Evolutionary conservation across 2,888 invertebrate species (phyloP).

Genomic region (Fragum sueziense): DNA sequence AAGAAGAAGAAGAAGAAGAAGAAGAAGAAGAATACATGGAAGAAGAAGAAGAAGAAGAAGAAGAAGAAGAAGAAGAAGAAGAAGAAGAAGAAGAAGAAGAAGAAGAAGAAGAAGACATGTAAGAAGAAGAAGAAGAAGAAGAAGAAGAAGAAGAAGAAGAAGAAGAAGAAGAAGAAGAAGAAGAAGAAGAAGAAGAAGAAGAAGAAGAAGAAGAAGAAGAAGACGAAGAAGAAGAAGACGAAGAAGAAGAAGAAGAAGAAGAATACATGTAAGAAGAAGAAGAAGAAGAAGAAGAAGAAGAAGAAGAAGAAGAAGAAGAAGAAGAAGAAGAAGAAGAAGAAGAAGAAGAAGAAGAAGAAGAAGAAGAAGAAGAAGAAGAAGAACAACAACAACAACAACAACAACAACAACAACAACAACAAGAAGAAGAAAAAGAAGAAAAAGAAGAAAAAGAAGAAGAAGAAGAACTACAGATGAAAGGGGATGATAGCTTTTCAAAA

Average conservation of each 20-base stretch:
- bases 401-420: too few species aligned
- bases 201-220: not conserved
- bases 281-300: too few species aligned
- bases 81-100: not conserved
- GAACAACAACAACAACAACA: too few species aligned
- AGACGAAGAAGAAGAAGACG: not conserved
- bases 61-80: not conserved
- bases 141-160: not conserved
- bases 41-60: not conserved
- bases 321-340: too few species aligned
- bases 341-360: too few species aligned
- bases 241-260: conserved; percentile 14
- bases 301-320: too few species aligned
- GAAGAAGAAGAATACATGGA: not conserved
- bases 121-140: not conserved
- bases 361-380: too few species aligned
- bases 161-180: not conserved
- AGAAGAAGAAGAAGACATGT: not conserved
- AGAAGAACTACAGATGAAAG: too few species aligned
- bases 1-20: not conserved
- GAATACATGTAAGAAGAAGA: not conserved
- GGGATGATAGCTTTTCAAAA: too few species aligned
- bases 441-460: too few species aligned
- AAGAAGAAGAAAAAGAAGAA: too few species aligned
- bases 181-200: not conserved